A percentile compares a stretch with the other conserved stretches of the same genome.
These are phyloP conservation scores for Herpetotheres cachinnans DNA, from an alignment of 2,113 vertebrate genomes.

Conservation along the genomic window DNA sequence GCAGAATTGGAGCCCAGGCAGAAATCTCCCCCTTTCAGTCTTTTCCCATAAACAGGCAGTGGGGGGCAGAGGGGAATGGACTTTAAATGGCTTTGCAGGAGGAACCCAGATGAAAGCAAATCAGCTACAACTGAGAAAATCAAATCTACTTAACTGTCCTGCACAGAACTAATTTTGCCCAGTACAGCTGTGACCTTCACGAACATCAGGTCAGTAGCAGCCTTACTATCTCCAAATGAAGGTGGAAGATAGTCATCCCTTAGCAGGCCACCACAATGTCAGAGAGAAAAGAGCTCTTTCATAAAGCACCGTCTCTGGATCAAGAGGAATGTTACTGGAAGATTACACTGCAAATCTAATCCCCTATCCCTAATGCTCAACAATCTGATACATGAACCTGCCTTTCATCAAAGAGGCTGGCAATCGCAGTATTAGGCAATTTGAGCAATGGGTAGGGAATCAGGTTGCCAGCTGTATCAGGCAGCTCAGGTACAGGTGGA, in stretches of 20 bases:
- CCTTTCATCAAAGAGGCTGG: not conserved
- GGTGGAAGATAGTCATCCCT: not conserved
- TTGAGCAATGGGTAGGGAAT: not conserved
- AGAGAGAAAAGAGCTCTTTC: constrained; percentile 24
- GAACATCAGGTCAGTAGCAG: constrained; percentile 29
- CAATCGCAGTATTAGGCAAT: not conserved
- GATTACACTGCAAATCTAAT: constrained; percentile 49
- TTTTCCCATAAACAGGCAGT: not conserved
- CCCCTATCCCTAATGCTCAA: constrained; percentile 1
- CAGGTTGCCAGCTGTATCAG: not conserved
- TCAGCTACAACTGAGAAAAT: constrained; percentile 55
- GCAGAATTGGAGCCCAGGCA: not conserved
- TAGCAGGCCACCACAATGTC: not conserved
- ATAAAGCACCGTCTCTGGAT: not conserved
- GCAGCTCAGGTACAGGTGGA: not conserved
- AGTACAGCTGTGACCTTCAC: constrained; percentile 39
- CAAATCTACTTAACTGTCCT: constrained; percentile 51
- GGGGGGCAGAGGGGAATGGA: not conserved
- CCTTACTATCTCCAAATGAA: constrained; percentile 15
- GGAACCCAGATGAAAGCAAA: constrained; percentile 40
- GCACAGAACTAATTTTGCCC: constrained; percentile 48
- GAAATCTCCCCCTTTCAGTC: not conserved
- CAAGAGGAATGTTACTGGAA: constrained; percentile 32
- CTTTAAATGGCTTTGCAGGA: constrained; percentile 27
- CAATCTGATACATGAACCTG: not conserved